A percentile compares a stretch with the other conserved stretches of the same genome.
Conservation (phyloP, 2,888 invertebrate species). For the Dichetophora obliterata region DNA sequence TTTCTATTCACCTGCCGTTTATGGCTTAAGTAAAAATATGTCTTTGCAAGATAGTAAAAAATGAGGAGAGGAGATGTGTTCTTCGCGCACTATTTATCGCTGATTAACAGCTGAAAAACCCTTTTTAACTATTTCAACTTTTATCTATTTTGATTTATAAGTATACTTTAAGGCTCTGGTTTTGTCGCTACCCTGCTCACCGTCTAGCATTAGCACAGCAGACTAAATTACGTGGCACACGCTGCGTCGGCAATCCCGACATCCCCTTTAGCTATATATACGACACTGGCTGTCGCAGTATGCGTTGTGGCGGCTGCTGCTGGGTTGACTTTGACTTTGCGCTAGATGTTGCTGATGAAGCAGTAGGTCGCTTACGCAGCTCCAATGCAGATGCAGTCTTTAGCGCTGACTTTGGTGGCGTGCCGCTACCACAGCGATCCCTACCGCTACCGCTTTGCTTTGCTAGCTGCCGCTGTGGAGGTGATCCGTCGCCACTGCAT, state of each 20-base stretch:
- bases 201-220: constrained; percentile 67
- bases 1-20: no score
- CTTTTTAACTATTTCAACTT: no score
- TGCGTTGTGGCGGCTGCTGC: constrained; percentile 79
- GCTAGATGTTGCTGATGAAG: constrained; percentile 37
- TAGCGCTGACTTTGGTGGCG: constrained; percentile 60
- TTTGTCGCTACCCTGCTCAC: constrained; percentile 48
- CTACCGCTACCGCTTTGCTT: no score
- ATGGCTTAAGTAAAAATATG: no score
- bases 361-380: constrained; percentile 52
- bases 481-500: constrained; percentile 71
- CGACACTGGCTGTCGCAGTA: constrained; percentile 81
- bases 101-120: no score
- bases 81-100: no score
- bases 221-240: constrained; percentile 76
- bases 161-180: neutral
- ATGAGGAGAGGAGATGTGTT: no score
- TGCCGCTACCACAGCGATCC: constrained; percentile 32
- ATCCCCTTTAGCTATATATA: constrained; percentile 86
- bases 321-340: constrained; percentile 53
- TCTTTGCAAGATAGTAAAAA: no score
- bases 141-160: neutral
- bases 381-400: constrained; percentile 60
- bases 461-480: constrained; percentile 46
- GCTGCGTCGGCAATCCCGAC: constrained; percentile 85